Percentiles rank a stretch among this genome's conserved stretches.
Evolutionary conservation across 2,113 vertebrate genomes (phyloP).

Genomic region (Sorex fumeus): DNA sequence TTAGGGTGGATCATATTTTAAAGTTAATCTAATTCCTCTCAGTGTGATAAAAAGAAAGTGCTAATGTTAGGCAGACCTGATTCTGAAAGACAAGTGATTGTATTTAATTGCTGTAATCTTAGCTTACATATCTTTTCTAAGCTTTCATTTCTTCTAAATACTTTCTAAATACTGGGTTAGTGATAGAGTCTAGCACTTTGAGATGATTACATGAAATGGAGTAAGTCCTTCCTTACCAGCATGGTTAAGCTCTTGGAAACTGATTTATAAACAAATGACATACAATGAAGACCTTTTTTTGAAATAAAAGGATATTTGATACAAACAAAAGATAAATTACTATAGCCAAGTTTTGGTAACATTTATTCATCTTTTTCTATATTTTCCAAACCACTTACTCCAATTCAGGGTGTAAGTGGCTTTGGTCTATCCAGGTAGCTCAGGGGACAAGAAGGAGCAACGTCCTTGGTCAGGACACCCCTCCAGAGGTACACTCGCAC

Average conservation of each 20-base stretch:
- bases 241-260: not conserved
- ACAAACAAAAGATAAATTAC: not conserved
- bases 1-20: not conserved
- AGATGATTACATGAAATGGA: slow-evolving; percentile 32
- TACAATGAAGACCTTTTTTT: not conserved
- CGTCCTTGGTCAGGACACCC: not conserved
- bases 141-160: slow-evolving; percentile 6
- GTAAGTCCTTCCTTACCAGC: not conserved
- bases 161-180: not conserved
- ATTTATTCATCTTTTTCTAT: not conserved
- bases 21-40: not conserved
- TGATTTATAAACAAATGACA: not conserved
- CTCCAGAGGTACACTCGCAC: not conserved
- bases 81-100: not conserved
- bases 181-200: not conserved
- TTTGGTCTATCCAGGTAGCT: not conserved
- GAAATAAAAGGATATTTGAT: not conserved
- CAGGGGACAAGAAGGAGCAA: not conserved
- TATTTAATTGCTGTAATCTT: not conserved
- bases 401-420: not conserved
- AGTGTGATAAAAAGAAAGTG: not conserved
- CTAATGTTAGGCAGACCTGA: not conserved
- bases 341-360: not conserved
- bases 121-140: not conserved
- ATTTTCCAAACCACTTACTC: not conserved